Base-by-base conservation (phyloP, 30 jellyfish, hydroid and myxozoan species). In the Rhopilema esculentum region DNA sequence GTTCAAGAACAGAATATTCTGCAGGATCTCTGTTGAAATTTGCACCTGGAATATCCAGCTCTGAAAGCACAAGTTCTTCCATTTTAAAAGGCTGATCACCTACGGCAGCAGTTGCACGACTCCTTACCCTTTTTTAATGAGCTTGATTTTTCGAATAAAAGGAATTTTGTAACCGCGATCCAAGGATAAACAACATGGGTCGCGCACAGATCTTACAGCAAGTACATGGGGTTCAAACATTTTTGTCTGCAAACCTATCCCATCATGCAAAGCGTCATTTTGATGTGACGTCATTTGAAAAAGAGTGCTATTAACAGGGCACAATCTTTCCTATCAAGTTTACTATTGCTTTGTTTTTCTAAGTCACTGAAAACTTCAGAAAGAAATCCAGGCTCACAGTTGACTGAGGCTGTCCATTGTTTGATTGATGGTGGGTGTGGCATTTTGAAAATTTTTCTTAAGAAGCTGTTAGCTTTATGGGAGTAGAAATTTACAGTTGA, bases 21-120 rank as follows among this genome's bases (percentile, higher is more conserved):
- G 63, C 27, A 22, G 81, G 81, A 40, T 30, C 66, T 51, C 26
- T 69, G 30, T 23, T 16, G 20, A 83, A 48, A 25, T 2, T 31
- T 4, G 92, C 89, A 0, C 92, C 92, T 0, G 77, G 88, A 31
- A 70, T 89, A 50, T 50, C 92, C 28, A 30, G 66, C 40, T 79
- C 76, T 40, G 27, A 22, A 20, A 72, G 52, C 19, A 83, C 66
- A 7, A 79, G n/a, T 15, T 49, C 83, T n/a, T n/a, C n/a, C n/a
- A n/a, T n/a, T n/a, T n/a, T n/a, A n/a, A n/a, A n/a, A n/a, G n/a
- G n/a, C n/a, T 75, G 31, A 15, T 51, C 15, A 51, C 1, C n/a
- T n/a, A n/a, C n/a, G n/a, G n/a, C n/a, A 40, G 12, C 57, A 40
- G 57, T 40, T 40, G 57, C 57, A 40, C 57, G 57, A 2, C 57